Base-by-base conservation (phyloP, 2,113 vertebrate genomes). In the Empidonax alnorum region DNA sequence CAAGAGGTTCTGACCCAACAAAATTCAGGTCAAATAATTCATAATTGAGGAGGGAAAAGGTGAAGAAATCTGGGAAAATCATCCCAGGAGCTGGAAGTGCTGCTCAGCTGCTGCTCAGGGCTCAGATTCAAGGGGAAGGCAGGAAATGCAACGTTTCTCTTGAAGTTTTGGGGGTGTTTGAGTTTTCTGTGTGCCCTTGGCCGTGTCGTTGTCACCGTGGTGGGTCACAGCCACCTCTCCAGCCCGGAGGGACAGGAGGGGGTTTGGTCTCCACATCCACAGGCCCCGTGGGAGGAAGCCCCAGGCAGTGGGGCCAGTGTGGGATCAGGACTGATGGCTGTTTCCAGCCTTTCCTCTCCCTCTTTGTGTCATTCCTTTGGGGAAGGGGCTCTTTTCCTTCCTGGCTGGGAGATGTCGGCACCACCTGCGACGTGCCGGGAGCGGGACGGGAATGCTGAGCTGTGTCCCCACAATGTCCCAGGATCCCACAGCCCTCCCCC, bases 161-260 rank as follows among this genome's bases (percentile, higher is more conserved):
- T 14, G 8, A 6, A 7, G 24, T 35, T 31, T 20, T 21, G 39
- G 53, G 59, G 27, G 17, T 14, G 61, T 41, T 41, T 12, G 25
- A 35, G 44, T 8, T 18, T 67, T 47, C 17, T 65, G 2, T 28
- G 65, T 20, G 30, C 31, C 52, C 41, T 73, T 5, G 71, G 33
- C 17, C 5, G 24, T 41, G 53, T 27, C 52, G 15, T 4, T 56
- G 71, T 30, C 63, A 9, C 31, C 23, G 1, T 1, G 1, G 24
- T 2, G 1, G 14, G 20, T 15, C 24, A 6, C 0, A 6, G 73
- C 33, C 33, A 11, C 44, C 52, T 44, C 24, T 52, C 69, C 63
- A 5, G 2, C 4, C 23, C 35, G 3, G 2, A 11, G 49, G 37
- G 77, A 31, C 21, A 4, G 0, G 7, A 33, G 56, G 4, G 0